Base-by-base conservation (phyloP, 2,888 invertebrate genomes). In the Iphiclides podalirius region DNA sequence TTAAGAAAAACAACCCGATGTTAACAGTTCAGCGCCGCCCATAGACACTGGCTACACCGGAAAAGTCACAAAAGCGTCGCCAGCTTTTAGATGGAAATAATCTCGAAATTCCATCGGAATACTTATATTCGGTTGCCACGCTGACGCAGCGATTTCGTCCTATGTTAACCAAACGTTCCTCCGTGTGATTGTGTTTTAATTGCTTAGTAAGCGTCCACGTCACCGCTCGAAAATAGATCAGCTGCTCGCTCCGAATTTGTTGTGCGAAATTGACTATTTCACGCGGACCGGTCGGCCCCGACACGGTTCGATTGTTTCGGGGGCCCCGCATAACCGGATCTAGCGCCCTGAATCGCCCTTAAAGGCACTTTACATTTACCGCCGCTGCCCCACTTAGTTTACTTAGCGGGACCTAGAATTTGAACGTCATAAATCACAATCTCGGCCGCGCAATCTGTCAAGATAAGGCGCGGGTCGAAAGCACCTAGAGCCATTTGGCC, bases 281-380 rank as follows among this genome's bases (percentile, higher is more conserved):
- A 36, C 50, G 35, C 38, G 53, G 54, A 56, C 55, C 53, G 54
- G 47, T 42, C 41, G 52, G 40, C 46, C 47, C 37, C 51, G 50
- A 51, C 52, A 52, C 34, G 44, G 47, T 50, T 52, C 66, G 69
- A 67, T 68, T 75, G 4, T 4, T 78, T 81, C 75, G 73, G 77
- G 72, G 73, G 69, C 66, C 59, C 63, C 67, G 64, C n/a, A n/a
- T n/a, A 78, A 83, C 85, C 82, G 84, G 86, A 83, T 82, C 71
- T 70, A 58, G 61, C 69, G 81, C 65, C 76, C 80, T 76, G 72
- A 79, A 79, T 81, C 70, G 71, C 75, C 74, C 71, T 69, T 74
- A 70, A 65, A 77, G 72, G 77, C 75, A 71, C 70, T 71, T 31
- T 52, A 67, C 70, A 73, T 73, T 77, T 70, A n/a, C 70, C 66